Conservation (phyloP, 2,113 vertebrate genomes). For the Upupa epops region DNA sequence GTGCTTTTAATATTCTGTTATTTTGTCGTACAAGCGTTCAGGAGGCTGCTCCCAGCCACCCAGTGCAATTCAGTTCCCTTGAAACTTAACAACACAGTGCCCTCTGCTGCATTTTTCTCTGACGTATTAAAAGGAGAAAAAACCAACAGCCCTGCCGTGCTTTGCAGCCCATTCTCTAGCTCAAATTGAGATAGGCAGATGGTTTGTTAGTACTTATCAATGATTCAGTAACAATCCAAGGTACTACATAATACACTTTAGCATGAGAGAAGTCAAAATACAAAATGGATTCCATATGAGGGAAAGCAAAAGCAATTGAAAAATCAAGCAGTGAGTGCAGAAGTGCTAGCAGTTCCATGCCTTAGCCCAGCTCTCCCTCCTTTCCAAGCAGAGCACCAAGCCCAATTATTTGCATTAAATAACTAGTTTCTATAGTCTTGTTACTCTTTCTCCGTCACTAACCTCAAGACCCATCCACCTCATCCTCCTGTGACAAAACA, state of each 20-base stretch:
- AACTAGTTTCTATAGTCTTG: background rate
- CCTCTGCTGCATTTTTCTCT: constrained; percentile 67
- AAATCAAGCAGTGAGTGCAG: background rate
- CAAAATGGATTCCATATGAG: background rate
- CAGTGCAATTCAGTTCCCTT: constrained; percentile 23
- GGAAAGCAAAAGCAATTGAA: constrained; percentile 19
- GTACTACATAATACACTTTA: constrained; percentile 45
- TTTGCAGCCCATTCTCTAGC: constrained; percentile 31
- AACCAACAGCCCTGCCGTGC: background rate
- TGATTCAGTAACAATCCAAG: constrained; percentile 50
- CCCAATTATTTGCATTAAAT: background rate
- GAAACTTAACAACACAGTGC: constrained; percentile 72
- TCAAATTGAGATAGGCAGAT: constrained; percentile 57
- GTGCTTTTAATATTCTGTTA: constrained; percentile 60
- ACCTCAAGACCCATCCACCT: background rate
- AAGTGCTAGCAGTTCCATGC: background rate
- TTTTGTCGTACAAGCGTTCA: constrained; percentile 28
- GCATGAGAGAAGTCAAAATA: constrained; percentile 31
- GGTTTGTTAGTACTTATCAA: constrained; percentile 53
- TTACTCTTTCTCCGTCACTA: background rate
- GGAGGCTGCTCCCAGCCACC: constrained; percentile 22
- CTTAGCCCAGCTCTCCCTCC: background rate
- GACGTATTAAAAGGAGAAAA: background rate
- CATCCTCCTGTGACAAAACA: background rate
- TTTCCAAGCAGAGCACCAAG: background rate